Evolutionary conservation across 2,113 vertebrate genomes (phyloP).

Genomic region (Rhineura floridana): DNA sequence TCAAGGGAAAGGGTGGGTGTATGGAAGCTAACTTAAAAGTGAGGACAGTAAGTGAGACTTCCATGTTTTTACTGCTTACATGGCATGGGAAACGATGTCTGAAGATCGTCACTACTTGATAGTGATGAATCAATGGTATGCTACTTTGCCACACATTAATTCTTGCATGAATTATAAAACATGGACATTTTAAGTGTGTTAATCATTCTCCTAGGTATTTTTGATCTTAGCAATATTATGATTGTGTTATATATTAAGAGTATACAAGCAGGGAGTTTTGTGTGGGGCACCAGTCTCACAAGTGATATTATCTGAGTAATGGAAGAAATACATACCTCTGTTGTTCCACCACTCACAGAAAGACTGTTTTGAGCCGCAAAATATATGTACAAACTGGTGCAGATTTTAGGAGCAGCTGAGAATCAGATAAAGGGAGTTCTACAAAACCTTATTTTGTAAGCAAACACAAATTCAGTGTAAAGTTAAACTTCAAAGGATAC

Average conservation of each 20-base stretch:
- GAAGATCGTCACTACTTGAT: too few species aligned
- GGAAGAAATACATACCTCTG: background rate
- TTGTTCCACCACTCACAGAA: background rate
- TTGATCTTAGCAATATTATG: background rate
- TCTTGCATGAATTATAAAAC: background rate
- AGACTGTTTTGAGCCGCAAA: too few species aligned
- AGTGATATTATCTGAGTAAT: background rate
- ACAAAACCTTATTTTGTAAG: background rate
- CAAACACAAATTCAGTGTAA: constrained; percentile 56
- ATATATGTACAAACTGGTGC: background rate
- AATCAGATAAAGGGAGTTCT: background rate
- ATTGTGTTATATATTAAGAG: background rate
- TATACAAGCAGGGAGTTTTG: background rate
- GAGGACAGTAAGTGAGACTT: background rate
- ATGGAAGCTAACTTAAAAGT: background rate
- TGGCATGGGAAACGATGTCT: too few species aligned
- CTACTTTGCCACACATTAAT: too few species aligned
- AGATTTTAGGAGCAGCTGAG: background rate
- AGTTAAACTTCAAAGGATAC: constrained; percentile 85
- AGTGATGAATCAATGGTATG: too few species aligned
- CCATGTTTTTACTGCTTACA: background rate
- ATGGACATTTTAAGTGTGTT: background rate
- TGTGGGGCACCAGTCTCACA: background rate
- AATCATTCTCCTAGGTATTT: background rate
- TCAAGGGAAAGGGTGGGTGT: background rate